These are phyloP conservation scores for Nipponacmea schrenckii DNA, from an alignment of 2,888 invertebrate genomes.

Conservation along the genomic window DNA sequence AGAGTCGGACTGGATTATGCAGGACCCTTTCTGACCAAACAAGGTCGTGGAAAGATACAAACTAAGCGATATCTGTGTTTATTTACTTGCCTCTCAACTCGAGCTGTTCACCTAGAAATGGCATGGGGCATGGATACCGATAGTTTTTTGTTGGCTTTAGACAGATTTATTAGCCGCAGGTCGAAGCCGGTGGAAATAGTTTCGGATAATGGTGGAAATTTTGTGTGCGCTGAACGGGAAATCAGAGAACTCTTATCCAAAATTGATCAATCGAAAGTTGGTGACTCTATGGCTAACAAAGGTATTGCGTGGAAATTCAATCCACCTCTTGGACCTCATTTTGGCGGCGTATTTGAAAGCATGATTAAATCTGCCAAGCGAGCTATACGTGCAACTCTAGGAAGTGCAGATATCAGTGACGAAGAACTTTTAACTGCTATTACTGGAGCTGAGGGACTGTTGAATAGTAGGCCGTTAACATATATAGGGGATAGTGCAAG, in stretches of 20 bases:
- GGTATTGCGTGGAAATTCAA: conserved; percentile 30
- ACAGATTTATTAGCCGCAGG: neutral
- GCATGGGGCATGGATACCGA: conserved; percentile 12
- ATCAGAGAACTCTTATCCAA: conserved; percentile 13
- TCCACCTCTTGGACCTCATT: conserved; percentile 35
- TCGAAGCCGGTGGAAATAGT: conserved; percentile 12
- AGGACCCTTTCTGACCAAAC: conserved; percentile 22
- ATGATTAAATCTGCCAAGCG: conserved; percentile 34
- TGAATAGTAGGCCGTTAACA: neutral
- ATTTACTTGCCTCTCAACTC: conserved; percentile 20
- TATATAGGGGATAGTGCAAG: neutral
- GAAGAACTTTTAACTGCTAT: conserved; percentile 32
- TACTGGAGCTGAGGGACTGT: neutral
- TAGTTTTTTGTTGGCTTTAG: conserved; percentile 18
- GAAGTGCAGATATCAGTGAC: conserved; percentile 31
- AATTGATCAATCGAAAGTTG: conserved; percentile 22
- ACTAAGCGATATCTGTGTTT: conserved; percentile 29
- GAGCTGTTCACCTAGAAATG: conserved; percentile 23
- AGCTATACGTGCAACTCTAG: conserved; percentile 31
- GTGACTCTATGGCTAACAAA: conserved; percentile 12
- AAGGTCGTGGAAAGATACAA: conserved; percentile 18
- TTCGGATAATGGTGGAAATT: too few species aligned
- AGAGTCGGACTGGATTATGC: conserved; percentile 20
- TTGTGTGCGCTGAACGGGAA: conserved; percentile 15
- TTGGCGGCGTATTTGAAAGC: conserved; percentile 33